Base-by-base conservation (phyloP, 2,888 invertebrate genomes). In the Adelognathus sp. region DNA sequence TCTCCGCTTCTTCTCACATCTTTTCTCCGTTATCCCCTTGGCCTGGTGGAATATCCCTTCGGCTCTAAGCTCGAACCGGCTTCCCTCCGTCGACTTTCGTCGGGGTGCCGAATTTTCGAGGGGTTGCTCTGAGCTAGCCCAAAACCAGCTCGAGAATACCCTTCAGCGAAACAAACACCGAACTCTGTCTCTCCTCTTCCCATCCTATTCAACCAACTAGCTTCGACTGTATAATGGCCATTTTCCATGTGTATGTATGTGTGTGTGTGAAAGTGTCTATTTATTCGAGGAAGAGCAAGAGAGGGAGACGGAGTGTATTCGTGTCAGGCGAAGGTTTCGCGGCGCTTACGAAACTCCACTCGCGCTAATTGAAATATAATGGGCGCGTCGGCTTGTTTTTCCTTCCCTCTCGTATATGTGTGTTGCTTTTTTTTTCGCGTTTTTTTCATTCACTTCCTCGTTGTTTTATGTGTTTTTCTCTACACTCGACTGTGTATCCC, bases 311-410 rank as follows among this genome's bases (percentile, higher is more conserved):
- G 41, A 9, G 60, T 71, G 46, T 52, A 71, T 58, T 64, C 36
- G 64, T 31, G 69, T 79, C 60, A 54, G 33, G 46, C 63, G 46
- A 36, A n/a, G 58, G 60, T 79, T 79, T 79, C 69, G 69, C 44
- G 31, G 54, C 66, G 66, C 67, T 80, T 69, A 66, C 69, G 75
- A 80, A 80, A 80, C 64, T 76, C 50, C 78, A 76, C 77, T 81
- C 76, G 72, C 50, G 75, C 73, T 78, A 80, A 81, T 81, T 80
- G 78, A 73, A 80, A 80, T 78, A 78, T 81, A 80, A 81, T 80
- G 70, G 77, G 72, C 46, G 77, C 82, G 72, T 64, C 63, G 56
- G 70, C 70, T 77, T 64, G 66, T 74, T 77, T 77, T 66, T 73
- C 67, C 58, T 41, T 52, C 61, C 60, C 24, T 61, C 18, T 16